phyloP scores from a whole-genome alignment of 2,888 invertebrate genomes.

The Tetanocera ferruginea region DNA sequence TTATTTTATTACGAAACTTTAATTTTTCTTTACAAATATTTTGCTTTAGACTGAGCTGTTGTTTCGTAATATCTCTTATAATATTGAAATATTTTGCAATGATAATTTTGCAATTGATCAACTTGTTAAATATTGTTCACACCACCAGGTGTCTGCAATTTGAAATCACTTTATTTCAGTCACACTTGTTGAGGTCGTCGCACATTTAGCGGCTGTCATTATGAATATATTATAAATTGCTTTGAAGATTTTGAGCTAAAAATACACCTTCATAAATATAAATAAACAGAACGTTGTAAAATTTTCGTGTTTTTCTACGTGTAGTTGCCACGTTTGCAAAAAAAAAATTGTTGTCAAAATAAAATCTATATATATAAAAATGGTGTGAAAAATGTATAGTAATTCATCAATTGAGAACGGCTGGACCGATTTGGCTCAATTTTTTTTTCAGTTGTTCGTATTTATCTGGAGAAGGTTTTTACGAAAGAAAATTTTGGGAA shows the following conservation, averaged over 20 bases:
- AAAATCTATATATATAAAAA: too few species aligned
- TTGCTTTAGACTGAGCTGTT: too few species aligned
- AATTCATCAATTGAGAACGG: too few species aligned
- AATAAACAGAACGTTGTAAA: conserved; percentile 9
- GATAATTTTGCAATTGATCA: background rate
- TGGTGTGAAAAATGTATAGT: too few species aligned
- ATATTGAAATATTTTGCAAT: background rate
- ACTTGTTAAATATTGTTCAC: background rate
- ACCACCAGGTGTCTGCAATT: background rate
- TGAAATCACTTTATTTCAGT: background rate
- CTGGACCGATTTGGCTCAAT: too few species aligned
- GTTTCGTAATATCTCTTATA: background rate
- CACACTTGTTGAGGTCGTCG: background rate
- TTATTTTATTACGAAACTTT: too few species aligned
- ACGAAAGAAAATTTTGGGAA: too few species aligned
- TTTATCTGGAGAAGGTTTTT: too few species aligned
- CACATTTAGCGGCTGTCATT: background rate
- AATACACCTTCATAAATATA: background rate
- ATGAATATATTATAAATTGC: background rate
- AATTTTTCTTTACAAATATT: too few species aligned
- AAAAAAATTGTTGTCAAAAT: too few species aligned
- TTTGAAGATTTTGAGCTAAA: background rate
- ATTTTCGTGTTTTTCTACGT: background rate
- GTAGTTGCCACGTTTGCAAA: too few species aligned
- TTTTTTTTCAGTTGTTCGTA: too few species aligned